Conservation (phyloP, 1,140 invertebrate genomes). For the Araneus ventricosus region DNA sequence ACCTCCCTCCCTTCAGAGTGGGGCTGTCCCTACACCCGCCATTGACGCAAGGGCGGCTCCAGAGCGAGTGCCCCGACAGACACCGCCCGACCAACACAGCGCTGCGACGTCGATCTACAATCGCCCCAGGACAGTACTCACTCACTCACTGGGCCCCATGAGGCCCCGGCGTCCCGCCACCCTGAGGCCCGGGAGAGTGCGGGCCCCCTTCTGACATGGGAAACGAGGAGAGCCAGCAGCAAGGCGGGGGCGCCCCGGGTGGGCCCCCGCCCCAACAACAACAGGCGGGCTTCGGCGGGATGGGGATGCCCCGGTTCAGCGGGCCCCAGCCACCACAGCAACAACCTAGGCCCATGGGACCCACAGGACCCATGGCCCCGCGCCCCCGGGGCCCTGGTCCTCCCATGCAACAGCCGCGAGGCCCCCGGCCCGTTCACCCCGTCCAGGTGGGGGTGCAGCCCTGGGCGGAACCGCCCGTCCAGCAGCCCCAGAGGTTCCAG, state of each 20-base stretch:
- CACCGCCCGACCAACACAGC: conserved; percentile 1
- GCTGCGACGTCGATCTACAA: background rate
- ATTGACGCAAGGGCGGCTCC: conserved; percentile 29
- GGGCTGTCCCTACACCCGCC: conserved; percentile 7
- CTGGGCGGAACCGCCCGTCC: conserved; percentile 73
- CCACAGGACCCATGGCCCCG: conserved; percentile 14
- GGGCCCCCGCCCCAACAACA: conserved; percentile 35
- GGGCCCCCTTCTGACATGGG: conserved; percentile 64
- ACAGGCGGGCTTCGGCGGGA: conserved; percentile 23
- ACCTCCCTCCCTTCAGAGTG: conserved; percentile 23
- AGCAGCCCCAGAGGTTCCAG: conserved; percentile 54
- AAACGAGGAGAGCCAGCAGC: conserved; percentile 74
- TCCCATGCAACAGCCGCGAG: conserved; percentile 72
- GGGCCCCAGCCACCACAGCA: conserved; percentile 18
- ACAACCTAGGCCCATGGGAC: conserved; percentile 24
- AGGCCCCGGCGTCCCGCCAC: conserved; percentile 34
- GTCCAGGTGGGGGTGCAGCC: conserved; percentile 73
- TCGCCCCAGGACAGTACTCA: background rate
- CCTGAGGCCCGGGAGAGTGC: conserved; percentile 50
- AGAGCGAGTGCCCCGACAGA: background rate
- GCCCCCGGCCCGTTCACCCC: conserved; percentile 41
- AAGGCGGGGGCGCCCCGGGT: conserved; percentile 54
- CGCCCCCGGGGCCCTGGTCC: conserved; percentile 52
- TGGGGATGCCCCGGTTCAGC: conserved; percentile 3
- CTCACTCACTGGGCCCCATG: conserved; percentile 1